Conservation (phyloP, 2,888 invertebrate species). For the Noctua janthe region DNA sequence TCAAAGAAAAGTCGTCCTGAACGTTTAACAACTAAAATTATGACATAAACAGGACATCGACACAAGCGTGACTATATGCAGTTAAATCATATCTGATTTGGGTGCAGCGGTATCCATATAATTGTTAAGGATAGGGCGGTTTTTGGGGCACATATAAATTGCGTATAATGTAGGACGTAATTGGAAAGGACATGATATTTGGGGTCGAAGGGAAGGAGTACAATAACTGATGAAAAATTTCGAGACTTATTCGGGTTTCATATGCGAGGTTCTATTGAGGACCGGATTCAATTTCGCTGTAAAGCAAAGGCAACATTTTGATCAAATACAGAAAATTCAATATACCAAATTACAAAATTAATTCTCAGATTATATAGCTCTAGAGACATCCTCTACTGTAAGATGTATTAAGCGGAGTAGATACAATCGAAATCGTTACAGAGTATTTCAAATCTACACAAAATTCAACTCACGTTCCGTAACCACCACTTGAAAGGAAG, state of each 20-base stretch:
- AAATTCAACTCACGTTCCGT: slow-evolving; percentile 7
- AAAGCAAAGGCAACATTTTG: slow-evolving; percentile 1
- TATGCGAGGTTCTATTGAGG: slow-evolving; percentile 18
- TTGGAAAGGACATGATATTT: slow-evolving; percentile 48
- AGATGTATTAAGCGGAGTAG: background rate
- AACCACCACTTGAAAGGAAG: slow-evolving; percentile 3
- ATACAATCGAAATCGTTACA: background rate
- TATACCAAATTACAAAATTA: slow-evolving; percentile 3
- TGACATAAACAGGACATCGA: slow-evolving; percentile 43
- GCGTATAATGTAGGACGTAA: slow-evolving; percentile 41
- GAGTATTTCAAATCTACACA: slow-evolving; percentile 1
- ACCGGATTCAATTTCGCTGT: slow-evolving; percentile 4
- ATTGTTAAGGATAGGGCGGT: slow-evolving; percentile 43
- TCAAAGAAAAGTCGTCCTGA: background rate
- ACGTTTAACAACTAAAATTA: slow-evolving; percentile 6
- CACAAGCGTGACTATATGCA: slow-evolving; percentile 60
- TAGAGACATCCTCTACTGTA: background rate
- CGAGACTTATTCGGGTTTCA: slow-evolving; percentile 15
- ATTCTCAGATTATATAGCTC: background rate
- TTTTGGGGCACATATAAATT: slow-evolving; percentile 61
- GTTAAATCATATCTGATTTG: slow-evolving; percentile 56
- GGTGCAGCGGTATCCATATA: slow-evolving; percentile 59
- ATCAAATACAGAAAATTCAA: slow-evolving; percentile 15
- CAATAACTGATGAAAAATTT: slow-evolving; percentile 26
- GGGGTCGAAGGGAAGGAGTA: slow-evolving; percentile 8